Percentiles rank a stretch among this genome's conserved stretches.
Evolutionary conservation across 64 coral and sea anemone species (phyloP).

Genomic region (Pachyseris speciosa): DNA sequence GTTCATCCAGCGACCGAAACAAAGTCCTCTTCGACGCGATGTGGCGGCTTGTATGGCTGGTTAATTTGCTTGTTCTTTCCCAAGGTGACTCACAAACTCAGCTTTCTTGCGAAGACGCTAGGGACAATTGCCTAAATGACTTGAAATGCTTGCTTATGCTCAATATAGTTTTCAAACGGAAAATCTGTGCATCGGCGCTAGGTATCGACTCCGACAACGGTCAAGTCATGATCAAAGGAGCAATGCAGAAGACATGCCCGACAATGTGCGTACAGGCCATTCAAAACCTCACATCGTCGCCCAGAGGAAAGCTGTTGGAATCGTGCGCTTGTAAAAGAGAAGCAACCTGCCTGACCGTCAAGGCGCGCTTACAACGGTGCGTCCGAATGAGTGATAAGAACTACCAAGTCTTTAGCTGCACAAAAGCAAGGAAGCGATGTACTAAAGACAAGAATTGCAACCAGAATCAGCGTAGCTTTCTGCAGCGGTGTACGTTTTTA

Average conservation of each 20-base stretch:
- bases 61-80: conserved; percentile 11
- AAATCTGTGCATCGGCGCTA: not conserved
- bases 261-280: conserved; percentile 16
- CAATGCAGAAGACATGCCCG: conserved; percentile 46
- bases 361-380: conserved; percentile 49
- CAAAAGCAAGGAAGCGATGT: conserved; percentile 14
- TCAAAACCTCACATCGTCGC: conserved; percentile 30
- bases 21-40: not conserved
- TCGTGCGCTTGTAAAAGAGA: conserved; percentile 34
- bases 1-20: not conserved
- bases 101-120: not conserved
- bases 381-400: conserved; percentile 1
- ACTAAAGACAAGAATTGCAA: conserved; percentile 16
- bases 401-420: conserved; percentile 40
- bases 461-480: not conserved
- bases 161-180: not conserved
- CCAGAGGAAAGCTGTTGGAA: conserved; percentile 30
- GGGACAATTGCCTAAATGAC: not conserved
- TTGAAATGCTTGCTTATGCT: not conserved
- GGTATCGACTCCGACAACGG: not conserved
- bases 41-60: conserved; percentile 27
- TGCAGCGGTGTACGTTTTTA: conserved; percentile 22
- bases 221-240: not conserved
- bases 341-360: conserved; percentile 39
- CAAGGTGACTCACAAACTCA: no score